These are phyloP conservation scores for Phalanger gymnotis DNA, from an alignment of 2,797 vertebrate genomes.

Conservation along the genomic window DNA sequence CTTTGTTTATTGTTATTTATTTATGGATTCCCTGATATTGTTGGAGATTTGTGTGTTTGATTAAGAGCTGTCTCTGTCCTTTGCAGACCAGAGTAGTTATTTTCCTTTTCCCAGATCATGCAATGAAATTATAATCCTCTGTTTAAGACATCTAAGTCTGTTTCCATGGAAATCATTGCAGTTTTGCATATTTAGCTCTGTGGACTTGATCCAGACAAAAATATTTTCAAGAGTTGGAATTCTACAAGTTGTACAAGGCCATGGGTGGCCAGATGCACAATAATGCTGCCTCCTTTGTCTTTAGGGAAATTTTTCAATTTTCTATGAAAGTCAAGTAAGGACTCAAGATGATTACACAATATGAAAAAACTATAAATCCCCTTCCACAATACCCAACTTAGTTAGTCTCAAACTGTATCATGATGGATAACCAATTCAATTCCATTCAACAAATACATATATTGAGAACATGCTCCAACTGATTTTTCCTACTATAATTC, in stretches of 20 bases:
- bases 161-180: conserved; percentile 56
- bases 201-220: conserved; percentile 51
- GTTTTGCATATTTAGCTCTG: conserved; percentile 48
- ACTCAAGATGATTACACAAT: conserved; percentile 35
- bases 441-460: not conserved
- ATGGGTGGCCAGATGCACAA: not conserved
- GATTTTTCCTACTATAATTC: not conserved
- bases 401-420: not conserved
- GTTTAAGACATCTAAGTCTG: conserved; percentile 36
- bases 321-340: conserved; percentile 30
- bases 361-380: not conserved
- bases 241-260: conserved; percentile 23
- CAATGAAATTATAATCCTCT: conserved; percentile 38
- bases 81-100: not conserved
- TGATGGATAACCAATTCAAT: not conserved
- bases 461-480: not conserved
- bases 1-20: not conserved
- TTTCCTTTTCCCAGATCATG: not conserved
- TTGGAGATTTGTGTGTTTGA: not conserved
- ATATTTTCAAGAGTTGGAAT: conserved; percentile 29
- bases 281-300: not conserved
- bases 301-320: conserved; percentile 50
- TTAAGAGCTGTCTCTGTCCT: not conserved
- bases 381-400: not conserved
- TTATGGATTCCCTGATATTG: not conserved